Evolutionary conservation across 2,797 vertebrate species (phyloP).

Genomic region (Takifugu rubripes): DNA sequence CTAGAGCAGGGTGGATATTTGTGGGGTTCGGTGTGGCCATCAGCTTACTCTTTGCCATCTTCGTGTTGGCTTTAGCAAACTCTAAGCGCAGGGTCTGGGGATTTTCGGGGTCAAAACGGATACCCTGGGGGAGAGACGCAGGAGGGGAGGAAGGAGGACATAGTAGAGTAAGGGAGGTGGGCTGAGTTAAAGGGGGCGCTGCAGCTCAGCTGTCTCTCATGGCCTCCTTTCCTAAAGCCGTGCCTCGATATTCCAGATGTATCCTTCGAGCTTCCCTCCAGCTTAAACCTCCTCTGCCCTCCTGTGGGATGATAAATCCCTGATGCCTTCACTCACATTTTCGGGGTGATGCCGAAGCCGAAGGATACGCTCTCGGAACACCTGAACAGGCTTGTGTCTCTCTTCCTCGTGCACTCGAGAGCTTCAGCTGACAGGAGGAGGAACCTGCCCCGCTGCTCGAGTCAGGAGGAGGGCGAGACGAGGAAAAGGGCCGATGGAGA

Average conservation of each 20-base stretch:
- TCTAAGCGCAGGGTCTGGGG: constrained; percentile 98
- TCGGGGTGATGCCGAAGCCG: constrained; percentile 4
- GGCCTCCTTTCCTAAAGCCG: constrained; percentile 51
- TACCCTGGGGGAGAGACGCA: constrained; percentile 84
- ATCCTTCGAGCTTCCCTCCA: constrained; percentile 47
- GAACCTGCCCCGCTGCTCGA: constrained; percentile 8
- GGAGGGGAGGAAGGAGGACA: constrained; percentile 60
- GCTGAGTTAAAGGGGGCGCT: constrained; percentile 53
- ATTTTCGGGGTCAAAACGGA: constrained; percentile 98
- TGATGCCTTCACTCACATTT: constrained; percentile 5
- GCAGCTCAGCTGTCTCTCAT: constrained; percentile 55
- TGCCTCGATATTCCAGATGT: constrained; percentile 48
- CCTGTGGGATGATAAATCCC: constrained; percentile 5
- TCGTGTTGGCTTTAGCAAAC: constrained; percentile 99
- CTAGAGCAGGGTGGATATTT: constrained; percentile 96
- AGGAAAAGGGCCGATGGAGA: constrained; percentile 53
- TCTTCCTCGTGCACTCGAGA: constrained; percentile 37
- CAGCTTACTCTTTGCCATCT: constrained; percentile 99
- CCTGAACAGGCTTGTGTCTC: constrained; percentile 51
- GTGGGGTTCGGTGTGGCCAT: constrained; percentile 98
- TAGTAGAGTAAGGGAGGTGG: constrained; percentile 71
- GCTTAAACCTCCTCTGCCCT: constrained; percentile 6
- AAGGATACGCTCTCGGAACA: constrained; percentile 53
- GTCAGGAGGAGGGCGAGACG: constrained; percentile 56
- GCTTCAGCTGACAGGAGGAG: constrained; percentile 16